Base-by-base conservation (phyloP, 2,888 invertebrate genomes). In the Mimumesa dahlbomi region DNA sequence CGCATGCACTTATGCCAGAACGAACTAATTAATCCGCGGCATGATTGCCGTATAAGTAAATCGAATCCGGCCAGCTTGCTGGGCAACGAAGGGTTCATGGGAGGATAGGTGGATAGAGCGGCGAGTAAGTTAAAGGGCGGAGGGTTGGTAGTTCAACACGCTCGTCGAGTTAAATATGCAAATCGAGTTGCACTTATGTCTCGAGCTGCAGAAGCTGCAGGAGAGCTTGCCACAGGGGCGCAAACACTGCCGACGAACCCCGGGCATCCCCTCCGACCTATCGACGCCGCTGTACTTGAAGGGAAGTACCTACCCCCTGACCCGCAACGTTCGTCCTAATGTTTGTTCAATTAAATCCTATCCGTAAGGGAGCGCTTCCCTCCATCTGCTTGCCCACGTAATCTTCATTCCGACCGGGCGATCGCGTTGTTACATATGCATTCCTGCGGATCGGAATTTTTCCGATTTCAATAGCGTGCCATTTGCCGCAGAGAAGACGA, bases 111-210 rank as follows among this genome's bases (percentile, higher is more conserved):
- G 19, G 49, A 22, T 14, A 14, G 18, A 7, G 13, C 7, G 48
- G 6, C 36, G 38, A 9, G 49, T 34, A 16, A 43, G 58, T 22
- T 40, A 36, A 63, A 42, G 54, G 61, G 21, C 43, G 43, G 38
- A 18, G 22, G 40, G 45, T 40, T 53, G 56, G 25, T 19, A 29
- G 38, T 57, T 71, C 67, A 43, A 62, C 61, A 63, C 58, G 66
- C 56, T 63, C 42, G 63, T 58, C 48, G 65, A 73, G 73, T 80
- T 81, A 76, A 80, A 74, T 78, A 80, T 80, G 80, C 81, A 80
- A 80, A 80, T 81, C 63, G 62, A 76, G 72, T 78, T 80, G 78
- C 81, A 78, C 78, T 80, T 80, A 81, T 76, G 76, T 72, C 73
- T 68, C 59, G 59, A 48, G 52, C 36, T 57, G 64, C 61, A 58